Conservation (phyloP, 1,140 invertebrate genomes). For the Neodiprion pinetum region DNA sequence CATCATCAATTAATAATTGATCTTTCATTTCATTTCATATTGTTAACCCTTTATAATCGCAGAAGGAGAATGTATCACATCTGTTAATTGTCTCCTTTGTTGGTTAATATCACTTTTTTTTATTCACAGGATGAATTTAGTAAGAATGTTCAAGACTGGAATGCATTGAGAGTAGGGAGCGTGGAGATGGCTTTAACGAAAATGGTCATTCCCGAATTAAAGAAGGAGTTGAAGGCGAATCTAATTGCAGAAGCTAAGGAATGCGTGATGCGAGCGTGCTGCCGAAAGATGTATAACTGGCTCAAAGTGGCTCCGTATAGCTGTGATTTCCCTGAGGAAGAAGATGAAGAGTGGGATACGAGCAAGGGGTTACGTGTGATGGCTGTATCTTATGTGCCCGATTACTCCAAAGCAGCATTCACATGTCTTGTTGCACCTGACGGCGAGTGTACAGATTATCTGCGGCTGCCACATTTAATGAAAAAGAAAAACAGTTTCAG, state of each 20-base stretch:
- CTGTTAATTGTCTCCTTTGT: background rate
- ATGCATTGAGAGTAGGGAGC: conserved; percentile 84
- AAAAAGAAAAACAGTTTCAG: conserved; percentile 81
- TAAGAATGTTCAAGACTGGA: conserved; percentile 96
- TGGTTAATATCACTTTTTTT: conserved; percentile 26
- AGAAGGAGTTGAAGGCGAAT: conserved; percentile 84
- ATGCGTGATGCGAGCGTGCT: conserved; percentile 83
- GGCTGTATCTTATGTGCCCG: conserved; percentile 87
- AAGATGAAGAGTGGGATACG: conserved; percentile 92
- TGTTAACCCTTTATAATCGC: background rate
- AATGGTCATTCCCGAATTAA: conserved; percentile 88
- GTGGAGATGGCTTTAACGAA: conserved; percentile 88
- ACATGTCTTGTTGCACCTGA: conserved; percentile 86
- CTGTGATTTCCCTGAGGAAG: conserved; percentile 80
- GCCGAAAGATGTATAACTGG: conserved; percentile 89
- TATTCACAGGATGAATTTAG: conserved; percentile 89
- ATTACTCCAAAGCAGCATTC: conserved; percentile 88
- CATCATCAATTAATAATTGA: background rate
- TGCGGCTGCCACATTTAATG: conserved; percentile 85
- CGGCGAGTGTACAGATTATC: conserved; percentile 90
- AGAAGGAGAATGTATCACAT: background rate
- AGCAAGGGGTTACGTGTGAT: conserved; percentile 86
- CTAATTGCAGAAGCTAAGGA: conserved; percentile 90
- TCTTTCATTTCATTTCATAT: background rate
- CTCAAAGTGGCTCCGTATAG: conserved; percentile 88